Evolutionary conservation across 2,797 vertebrate species (phyloP).

Genomic region (Avahi laniger): DNA sequence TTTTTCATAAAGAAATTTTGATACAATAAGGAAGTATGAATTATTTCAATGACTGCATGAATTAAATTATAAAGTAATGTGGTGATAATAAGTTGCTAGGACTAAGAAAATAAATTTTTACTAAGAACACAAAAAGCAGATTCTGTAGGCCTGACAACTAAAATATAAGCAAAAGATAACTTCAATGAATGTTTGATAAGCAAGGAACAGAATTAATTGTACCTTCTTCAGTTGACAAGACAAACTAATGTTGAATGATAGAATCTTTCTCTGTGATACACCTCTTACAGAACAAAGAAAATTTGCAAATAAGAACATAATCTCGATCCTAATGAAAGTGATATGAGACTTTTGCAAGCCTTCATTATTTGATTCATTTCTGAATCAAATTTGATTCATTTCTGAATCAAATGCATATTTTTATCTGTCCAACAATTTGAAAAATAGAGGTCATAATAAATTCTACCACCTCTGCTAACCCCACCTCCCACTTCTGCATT

Average conservation of each 20-base stretch:
- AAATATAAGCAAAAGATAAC: background rate
- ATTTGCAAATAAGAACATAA: background rate
- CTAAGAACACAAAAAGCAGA: background rate
- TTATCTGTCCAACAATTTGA: background rate
- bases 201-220: background rate
- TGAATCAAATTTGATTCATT: conserved; percentile 14
- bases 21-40: background rate
- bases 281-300: background rate
- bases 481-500: background rate
- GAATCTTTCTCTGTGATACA: background rate
- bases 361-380: conserved; percentile 12
- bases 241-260: background rate
- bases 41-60: background rate
- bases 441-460: background rate
- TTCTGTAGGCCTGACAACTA: background rate
- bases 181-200: background rate
- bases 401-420: no score
- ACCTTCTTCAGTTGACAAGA: background rate
- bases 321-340: background rate
- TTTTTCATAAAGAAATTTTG: background rate
- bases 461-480: background rate
- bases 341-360: background rate
- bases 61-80: background rate
- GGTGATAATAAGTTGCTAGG: background rate
- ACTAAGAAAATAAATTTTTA: background rate